Conservation (phyloP, 2,888 invertebrate species). For the Dione vanillae region DNA sequence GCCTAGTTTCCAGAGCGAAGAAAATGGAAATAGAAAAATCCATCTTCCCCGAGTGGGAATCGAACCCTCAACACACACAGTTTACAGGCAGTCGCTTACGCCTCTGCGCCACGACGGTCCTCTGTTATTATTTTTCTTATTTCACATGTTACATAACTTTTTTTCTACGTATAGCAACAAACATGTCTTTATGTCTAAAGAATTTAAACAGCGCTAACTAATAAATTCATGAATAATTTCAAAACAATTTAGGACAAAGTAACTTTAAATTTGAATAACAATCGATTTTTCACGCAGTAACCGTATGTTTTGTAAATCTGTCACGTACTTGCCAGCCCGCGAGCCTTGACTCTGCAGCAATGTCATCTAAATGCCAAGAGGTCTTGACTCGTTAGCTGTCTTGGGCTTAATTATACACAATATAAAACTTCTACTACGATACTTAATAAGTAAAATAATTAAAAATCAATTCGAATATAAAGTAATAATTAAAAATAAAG, state of each 20-base stretch:
- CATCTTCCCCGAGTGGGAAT: too few relatives aligned
- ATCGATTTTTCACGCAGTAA: constrained; percentile 43
- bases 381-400: constrained; percentile 45
- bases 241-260: constrained; percentile 42
- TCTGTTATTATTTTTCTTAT: background rate
- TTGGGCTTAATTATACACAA: constrained; percentile 36
- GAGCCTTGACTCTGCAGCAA: constrained; percentile 61
- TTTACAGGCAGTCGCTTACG: too few relatives aligned
- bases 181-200: constrained; percentile 29
- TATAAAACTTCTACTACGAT: constrained; percentile 27
- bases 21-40: too few relatives aligned
- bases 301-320: constrained; percentile 52
- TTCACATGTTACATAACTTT: constrained; percentile 11
- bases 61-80: too few relatives aligned
- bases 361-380: constrained; percentile 59
- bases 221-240: constrained; percentile 43
- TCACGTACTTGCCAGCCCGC: constrained; percentile 53
- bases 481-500: background rate
- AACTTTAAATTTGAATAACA: constrained; percentile 46
- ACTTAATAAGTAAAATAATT: constrained; percentile 2
- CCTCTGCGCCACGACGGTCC: too few relatives aligned
- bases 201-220: constrained; percentile 39
- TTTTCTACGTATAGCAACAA: constrained; percentile 38
- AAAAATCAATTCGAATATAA: background rate
- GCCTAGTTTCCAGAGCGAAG: too few relatives aligned